Percentiles rank a stretch among this genome's conserved stretches.
Conservation (phyloP, 2,888 invertebrate species). For the Lithophane ornitopus region DNA sequence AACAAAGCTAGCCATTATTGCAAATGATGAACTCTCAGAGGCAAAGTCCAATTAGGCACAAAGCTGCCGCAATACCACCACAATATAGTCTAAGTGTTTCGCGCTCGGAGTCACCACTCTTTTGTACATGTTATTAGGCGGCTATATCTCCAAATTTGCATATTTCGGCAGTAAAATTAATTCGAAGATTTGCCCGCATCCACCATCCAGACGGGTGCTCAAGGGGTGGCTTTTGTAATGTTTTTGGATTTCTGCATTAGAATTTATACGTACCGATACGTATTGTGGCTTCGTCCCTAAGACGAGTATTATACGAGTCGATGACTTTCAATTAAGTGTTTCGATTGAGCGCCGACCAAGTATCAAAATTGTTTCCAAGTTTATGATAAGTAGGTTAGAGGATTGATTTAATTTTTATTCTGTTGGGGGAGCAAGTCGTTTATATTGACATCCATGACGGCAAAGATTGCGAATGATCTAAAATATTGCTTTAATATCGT, state of each 20-base stretch:
- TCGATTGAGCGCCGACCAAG: slow-evolving; percentile 70
- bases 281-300: slow-evolving; percentile 72
- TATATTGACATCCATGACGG: slow-evolving; percentile 15
- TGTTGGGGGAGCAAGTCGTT: slow-evolving; percentile 29
- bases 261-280: slow-evolving; percentile 81
- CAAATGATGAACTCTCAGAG: slow-evolving; percentile 56
- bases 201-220: slow-evolving; percentile 81
- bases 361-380: slow-evolving; percentile 69
- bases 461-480: slow-evolving; percentile 18
- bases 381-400: slow-evolving; percentile 79
- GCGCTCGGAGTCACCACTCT: slow-evolving; percentile 88
- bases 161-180: slow-evolving; percentile 91
- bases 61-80: slow-evolving; percentile 29
- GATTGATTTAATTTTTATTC: slow-evolving; percentile 62
- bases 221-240: slow-evolving; percentile 77
- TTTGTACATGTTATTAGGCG: slow-evolving; percentile 91
- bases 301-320: slow-evolving; percentile 68
- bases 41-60: slow-evolving; percentile 55
- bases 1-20: neutral
- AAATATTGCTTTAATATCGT: slow-evolving; percentile 1
- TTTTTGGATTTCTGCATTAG: slow-evolving; percentile 88
- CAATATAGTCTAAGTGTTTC: slow-evolving; percentile 75
- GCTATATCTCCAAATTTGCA: slow-evolving; percentile 90
- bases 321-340: slow-evolving; percentile 73
- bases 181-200: slow-evolving; percentile 91